These are phyloP conservation scores for Micromesistius poutassou DNA, from an alignment of 2,797 vertebrate species.

Conservation along the genomic window DNA sequence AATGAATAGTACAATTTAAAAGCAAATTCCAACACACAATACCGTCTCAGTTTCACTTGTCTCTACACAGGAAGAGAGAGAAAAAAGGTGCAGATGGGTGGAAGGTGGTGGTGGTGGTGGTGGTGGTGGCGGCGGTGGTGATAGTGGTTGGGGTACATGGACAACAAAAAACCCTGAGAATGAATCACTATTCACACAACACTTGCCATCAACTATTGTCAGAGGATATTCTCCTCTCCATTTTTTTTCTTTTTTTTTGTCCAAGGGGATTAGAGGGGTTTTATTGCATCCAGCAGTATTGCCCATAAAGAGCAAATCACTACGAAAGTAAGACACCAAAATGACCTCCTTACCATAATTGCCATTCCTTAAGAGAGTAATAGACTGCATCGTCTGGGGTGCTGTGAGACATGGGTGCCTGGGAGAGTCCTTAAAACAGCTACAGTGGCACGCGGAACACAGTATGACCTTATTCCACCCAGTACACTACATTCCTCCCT, in stretches of 20 bases:
- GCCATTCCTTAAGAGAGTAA: slow-evolving; percentile 45
- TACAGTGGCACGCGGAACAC: slow-evolving; percentile 12
- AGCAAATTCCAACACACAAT: no score
- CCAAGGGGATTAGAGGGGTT: slow-evolving; percentile 74
- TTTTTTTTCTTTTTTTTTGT: slow-evolving; percentile 78
- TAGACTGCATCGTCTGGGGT: slow-evolving; percentile 65
- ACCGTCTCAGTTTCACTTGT: no score
- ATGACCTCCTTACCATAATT: slow-evolving; percentile 76
- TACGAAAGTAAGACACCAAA: slow-evolving; percentile 75
- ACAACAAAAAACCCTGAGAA: no score
- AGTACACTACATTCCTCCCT: slow-evolving; percentile 27
- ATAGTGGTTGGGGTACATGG: no score
- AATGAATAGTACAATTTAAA: no score
- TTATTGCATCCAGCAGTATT: slow-evolving; percentile 77
- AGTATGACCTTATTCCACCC: slow-evolving; percentile 21
- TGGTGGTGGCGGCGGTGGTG: no score
- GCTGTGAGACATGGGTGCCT: slow-evolving; percentile 64
- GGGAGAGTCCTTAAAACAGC: slow-evolving; percentile 46
- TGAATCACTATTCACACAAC: no score
- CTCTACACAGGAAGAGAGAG: no score
- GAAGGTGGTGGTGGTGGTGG: no score
- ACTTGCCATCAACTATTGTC: no score
- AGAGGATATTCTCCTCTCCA: slow-evolving; percentile 31
- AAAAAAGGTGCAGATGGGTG: no score
- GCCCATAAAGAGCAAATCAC: slow-evolving; percentile 80